A percentile compares a stretch with the other conserved stretches of the same genome.
phyloP scores from a whole-genome alignment of 2,113 vertebrate genomes.

The Camarhynchus parvulus region DNA sequence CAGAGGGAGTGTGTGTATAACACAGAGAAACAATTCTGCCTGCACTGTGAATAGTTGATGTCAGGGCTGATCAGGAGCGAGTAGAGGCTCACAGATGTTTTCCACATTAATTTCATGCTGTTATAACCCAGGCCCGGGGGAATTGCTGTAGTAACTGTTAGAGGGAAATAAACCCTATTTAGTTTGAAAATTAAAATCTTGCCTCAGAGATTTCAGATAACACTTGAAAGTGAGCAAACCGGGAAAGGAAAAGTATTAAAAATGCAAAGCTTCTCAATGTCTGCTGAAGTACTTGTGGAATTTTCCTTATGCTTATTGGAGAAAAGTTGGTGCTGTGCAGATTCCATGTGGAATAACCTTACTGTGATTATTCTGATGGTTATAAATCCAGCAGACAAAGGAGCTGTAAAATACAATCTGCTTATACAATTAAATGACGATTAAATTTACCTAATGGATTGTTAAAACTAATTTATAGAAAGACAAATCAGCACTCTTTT shows the following conservation, averaged over 20 bases:
- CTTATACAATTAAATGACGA: neutral
- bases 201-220: neutral
- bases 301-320: neutral
- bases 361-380: neutral
- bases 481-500: neutral
- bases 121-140: neutral
- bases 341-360: neutral
- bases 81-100: neutral
- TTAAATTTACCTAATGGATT: neutral
- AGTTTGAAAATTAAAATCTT: conserved; percentile 35
- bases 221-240: neutral
- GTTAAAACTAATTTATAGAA: neutral
- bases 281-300: neutral
- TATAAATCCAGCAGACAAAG: neutral
- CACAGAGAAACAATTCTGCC: neutral
- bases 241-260: neutral
- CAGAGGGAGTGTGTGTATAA: conserved; percentile 24
- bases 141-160: neutral
- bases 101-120: conserved; percentile 8
- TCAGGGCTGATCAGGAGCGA: neutral
- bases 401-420: neutral
- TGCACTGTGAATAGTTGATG: no score
- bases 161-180: neutral
- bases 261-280: neutral
- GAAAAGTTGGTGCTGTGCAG: neutral